Percentiles rank a stretch among this genome's conserved stretches.
These are phyloP conservation scores for Lates japonicus DNA, from an alignment of 2,797 vertebrate species.

Conservation along the genomic window DNA sequence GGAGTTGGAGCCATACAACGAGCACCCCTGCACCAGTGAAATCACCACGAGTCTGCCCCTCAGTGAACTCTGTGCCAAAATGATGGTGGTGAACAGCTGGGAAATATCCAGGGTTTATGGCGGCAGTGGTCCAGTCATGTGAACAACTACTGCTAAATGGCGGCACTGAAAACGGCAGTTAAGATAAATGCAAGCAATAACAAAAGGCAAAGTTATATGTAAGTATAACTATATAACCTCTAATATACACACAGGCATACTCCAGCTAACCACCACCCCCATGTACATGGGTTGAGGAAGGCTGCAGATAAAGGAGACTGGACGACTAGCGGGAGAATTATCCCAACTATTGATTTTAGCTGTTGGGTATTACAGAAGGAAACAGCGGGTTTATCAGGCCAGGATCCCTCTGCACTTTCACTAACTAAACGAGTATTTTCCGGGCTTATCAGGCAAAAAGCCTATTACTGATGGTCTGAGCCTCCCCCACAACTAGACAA, in stretches of 20 bases:
- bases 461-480: slow-evolving; percentile 89
- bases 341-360: slow-evolving; percentile 98
- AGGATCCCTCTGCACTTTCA: slow-evolving; percentile 93
- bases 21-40: slow-evolving; percentile 32
- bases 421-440: slow-evolving; percentile 95
- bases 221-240: slow-evolving; percentile 63
- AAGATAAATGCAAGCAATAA: slow-evolving; percentile 31
- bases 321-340: slow-evolving; percentile 93
- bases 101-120: slow-evolving; percentile 22
- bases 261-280: slow-evolving; percentile 68
- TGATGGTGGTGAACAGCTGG: slow-evolving; percentile 10
- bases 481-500: slow-evolving; percentile 79
- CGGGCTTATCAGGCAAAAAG: slow-evolving; percentile 92
- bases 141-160: background rate
- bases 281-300: slow-evolving; percentile 79
- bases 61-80: slow-evolving; percentile 43
- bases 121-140: background rate
- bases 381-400: slow-evolving; percentile 95
- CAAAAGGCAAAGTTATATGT: slow-evolving; percentile 51
- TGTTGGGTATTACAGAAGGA: slow-evolving; percentile 96
- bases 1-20: slow-evolving; percentile 56
- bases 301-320: slow-evolving; percentile 86
- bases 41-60: slow-evolving; percentile 31
- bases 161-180: slow-evolving; percentile 12
- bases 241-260: slow-evolving; percentile 44